Percentiles rank a stretch among this genome's conserved stretches.
phyloP scores from a whole-genome alignment of 2,113 vertebrate species.

The Pardalotus punctatus region DNA sequence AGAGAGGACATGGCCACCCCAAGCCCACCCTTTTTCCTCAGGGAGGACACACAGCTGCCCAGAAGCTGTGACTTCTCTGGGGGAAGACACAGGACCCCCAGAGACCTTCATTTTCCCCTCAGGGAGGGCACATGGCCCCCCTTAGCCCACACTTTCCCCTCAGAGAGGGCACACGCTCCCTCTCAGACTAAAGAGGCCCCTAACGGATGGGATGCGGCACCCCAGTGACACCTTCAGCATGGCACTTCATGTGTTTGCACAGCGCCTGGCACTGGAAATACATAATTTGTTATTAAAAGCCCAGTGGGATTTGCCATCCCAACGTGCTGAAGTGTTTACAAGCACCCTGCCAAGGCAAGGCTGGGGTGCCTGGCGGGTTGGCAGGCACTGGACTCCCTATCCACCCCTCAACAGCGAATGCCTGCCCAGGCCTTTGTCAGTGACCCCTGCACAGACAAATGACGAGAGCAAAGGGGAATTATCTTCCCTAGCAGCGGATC shows the following conservation, averaged over 20 bases:
- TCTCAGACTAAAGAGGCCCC: background rate
- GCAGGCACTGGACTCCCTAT: background rate
- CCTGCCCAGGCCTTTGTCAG: background rate
- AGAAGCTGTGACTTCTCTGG: background rate
- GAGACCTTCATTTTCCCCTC: fast-evolving
- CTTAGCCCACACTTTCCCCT: background rate
- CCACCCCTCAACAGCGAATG: fast-evolving
- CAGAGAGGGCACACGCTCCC: fast-evolving
- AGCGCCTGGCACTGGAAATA: background rate
- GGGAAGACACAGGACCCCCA: background rate
- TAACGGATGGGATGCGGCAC: background rate
- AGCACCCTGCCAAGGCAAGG: background rate
- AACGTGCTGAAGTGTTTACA: fast-evolving
- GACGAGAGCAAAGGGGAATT: fast-evolving
- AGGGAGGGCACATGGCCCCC: background rate
- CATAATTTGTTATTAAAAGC: background rate
- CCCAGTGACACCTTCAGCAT: background rate
- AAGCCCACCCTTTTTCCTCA: background rate
- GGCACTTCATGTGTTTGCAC: background rate
- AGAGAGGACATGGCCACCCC: background rate
- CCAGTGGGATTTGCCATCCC: background rate
- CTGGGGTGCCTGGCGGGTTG: background rate
- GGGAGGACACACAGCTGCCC: background rate
- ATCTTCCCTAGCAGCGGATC: background rate
- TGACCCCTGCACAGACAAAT: background rate